Percentiles rank a stretch among this genome's conserved stretches.
phyloP scores from a whole-genome alignment of 2,113 vertebrate species.

The Zapornia atra region DNA sequence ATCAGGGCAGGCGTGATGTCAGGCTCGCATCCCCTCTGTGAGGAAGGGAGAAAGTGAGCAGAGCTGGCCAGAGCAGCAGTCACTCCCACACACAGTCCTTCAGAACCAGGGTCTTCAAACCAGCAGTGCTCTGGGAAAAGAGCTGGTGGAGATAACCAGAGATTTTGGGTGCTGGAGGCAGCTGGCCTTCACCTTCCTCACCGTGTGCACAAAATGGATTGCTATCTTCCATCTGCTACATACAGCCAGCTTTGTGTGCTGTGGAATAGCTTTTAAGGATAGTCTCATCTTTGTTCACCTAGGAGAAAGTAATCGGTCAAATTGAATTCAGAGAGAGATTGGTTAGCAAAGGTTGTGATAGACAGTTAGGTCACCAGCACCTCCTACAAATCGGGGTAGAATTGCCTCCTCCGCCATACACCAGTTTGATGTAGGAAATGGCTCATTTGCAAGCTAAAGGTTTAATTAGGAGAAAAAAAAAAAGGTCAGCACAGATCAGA shows the following conservation, averaged over 20 bases:
- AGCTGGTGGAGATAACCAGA: background rate
- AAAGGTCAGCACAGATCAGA: constrained; percentile 57
- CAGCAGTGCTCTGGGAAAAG: background rate
- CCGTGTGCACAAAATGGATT: accelerated
- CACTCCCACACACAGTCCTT: accelerated
- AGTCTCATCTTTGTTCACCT: background rate
- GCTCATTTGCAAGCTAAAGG: constrained; percentile 65
- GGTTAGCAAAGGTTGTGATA: constrained; percentile 35
- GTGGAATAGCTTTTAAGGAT: background rate
- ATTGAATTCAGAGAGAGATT: constrained; percentile 28
- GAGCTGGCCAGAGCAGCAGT: background rate
- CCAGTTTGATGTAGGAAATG: constrained; percentile 47
- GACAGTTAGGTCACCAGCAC: constrained; percentile 14
- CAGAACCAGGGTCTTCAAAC: background rate
- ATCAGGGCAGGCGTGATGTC: accelerated
- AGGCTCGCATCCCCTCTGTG: accelerated
- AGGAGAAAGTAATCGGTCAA: constrained; percentile 27
- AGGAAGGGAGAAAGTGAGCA: background rate
- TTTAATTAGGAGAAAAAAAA: constrained; percentile 62
- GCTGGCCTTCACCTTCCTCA: background rate
- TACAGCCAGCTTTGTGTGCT: accelerated
- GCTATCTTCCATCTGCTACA: background rate
- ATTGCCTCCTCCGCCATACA: constrained; percentile 13
- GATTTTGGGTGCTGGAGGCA: background rate
- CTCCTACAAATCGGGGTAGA: constrained; percentile 38